Conservation (phyloP, 1,140 invertebrate genomes). For the Ostrea denselamellosa region DNA sequence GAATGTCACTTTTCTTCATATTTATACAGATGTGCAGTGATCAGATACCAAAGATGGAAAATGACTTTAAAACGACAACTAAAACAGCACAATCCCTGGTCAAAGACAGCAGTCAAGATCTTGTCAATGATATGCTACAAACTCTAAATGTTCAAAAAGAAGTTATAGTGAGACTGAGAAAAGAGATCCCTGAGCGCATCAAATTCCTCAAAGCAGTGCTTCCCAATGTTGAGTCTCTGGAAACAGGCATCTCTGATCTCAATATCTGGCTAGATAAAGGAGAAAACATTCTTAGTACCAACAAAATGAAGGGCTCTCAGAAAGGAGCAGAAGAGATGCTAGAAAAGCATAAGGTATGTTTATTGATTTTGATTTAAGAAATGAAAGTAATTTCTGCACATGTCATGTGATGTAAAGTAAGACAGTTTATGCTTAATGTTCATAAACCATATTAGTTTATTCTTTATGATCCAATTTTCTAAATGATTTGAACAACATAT, state of each 20-base stretch:
- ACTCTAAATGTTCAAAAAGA: constrained; percentile 92
- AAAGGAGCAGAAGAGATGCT: constrained; percentile 87
- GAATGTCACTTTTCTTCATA: neutral
- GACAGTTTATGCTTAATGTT: too few relatives aligned
- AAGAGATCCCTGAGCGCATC: constrained; percentile 78
- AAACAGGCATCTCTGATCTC: constrained; percentile 91
- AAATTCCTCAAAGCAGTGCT: constrained; percentile 81
- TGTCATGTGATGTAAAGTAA: too few relatives aligned
- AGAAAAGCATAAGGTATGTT: constrained; percentile 87
- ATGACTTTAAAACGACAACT: constrained; percentile 92
- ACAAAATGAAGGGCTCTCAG: constrained; percentile 85
- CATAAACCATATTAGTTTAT: too few relatives aligned
- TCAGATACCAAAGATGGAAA: constrained; percentile 92
- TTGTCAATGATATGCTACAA: constrained; percentile 93
- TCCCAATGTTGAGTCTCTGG: constrained; percentile 93
- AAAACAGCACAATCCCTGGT: constrained; percentile 94
- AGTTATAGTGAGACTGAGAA: constrained; percentile 88
- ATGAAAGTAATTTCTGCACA: too few relatives aligned
- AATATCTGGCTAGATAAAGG: constrained; percentile 91
- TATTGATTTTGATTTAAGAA: neutral
- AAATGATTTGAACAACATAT: too few relatives aligned
- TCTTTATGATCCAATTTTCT: too few relatives aligned
- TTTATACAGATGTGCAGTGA: constrained; percentile 82
- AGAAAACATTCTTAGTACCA: constrained; percentile 85
- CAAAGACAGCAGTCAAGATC: constrained; percentile 92